Base-by-base conservation (phyloP, 1,140 invertebrate genomes). In the Zaprionus gabonicus region DNA sequence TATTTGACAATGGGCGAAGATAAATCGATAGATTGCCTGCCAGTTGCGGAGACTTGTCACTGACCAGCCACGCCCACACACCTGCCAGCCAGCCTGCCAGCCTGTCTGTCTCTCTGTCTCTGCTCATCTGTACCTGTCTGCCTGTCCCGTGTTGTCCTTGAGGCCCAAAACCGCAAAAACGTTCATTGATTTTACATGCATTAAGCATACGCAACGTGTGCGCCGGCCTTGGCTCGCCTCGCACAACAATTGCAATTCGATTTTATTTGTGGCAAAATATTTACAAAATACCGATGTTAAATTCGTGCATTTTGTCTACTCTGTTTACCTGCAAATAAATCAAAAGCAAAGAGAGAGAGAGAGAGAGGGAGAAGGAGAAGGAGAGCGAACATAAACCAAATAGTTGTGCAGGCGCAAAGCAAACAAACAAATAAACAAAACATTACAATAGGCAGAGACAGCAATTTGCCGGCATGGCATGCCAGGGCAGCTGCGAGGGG, bases 311-410 rank as follows among this genome's bases (percentile, higher is more conserved):
- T 17, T 46, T n/a, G 41, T 46, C 7, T 20, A n/a, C 82, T 79
- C 74, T 80, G 87, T 88, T 79, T 80, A 83, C 79, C 76, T 55
- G 81, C 34, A 71, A 82, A 79, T 80, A 82, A 82, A 87, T 87
- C 69, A 76, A 65, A 79, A 82, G 71, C 76, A 78, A 80, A 80
- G 44, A 38, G 51, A 76, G 36, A 34, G 1, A 28, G 10, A 46
- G 51, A 60, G 58, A 58, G 57, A 68, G 55, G 17, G 1, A n/a
- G 20, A 31, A 31, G 1, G 31, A 44, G n/a, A 17, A 7, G 15
- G 6, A 46, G n/a, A 46, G 7, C 0, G n/a, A 17, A 17, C 41
- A 46, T 46, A 46, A 46, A 46, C 41, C 41, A 46, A 46, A 46
- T 46, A 46, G 41, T 46, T 46, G 41, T 46, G 41, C 41, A 46